These are phyloP conservation scores for Actinia equina DNA, from an alignment of 64 coral and sea anemone species.

Conservation along the genomic window DNA sequence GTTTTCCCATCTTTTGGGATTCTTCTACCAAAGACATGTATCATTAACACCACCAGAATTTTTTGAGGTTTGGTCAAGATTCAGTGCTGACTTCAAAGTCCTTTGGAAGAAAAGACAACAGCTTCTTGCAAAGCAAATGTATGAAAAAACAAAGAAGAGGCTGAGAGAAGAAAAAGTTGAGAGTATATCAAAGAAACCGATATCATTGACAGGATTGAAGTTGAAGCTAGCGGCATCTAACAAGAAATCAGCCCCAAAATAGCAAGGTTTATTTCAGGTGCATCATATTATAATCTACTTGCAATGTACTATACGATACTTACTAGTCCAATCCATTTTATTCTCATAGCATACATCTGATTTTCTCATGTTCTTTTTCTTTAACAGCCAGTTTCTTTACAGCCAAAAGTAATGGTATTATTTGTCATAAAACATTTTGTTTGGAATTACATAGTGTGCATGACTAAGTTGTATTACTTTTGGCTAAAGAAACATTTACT, in stretches of 20 bases:
- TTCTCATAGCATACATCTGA: no score
- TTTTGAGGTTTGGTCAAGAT: slow-evolving; percentile 75
- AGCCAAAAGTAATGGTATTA: no score
- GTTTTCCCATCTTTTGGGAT: slow-evolving; percentile 50
- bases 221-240: slow-evolving; percentile 51
- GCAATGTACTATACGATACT: no score
- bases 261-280: neutral
- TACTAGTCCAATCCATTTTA: no score
- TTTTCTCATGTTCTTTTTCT: no score
- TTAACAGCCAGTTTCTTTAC: no score
- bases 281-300: no score
- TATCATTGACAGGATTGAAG: slow-evolving; percentile 72
- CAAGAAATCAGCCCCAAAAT: neutral
- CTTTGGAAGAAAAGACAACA: slow-evolving; percentile 90
- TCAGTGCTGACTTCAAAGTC: slow-evolving; percentile 70
- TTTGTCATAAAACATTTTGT: no score
- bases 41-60: slow-evolving; percentile 72
- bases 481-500: no score
- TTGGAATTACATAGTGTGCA: no score
- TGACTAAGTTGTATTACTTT: no score
- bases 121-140: slow-evolving; percentile 70
- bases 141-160: slow-evolving; percentile 83
- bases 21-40: slow-evolving; percentile 46
- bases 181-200: slow-evolving; percentile 64
- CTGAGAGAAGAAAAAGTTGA: slow-evolving; percentile 71